Conservation (phyloP, 2,113 vertebrate genomes). For the Vicugna pacos region DNA sequence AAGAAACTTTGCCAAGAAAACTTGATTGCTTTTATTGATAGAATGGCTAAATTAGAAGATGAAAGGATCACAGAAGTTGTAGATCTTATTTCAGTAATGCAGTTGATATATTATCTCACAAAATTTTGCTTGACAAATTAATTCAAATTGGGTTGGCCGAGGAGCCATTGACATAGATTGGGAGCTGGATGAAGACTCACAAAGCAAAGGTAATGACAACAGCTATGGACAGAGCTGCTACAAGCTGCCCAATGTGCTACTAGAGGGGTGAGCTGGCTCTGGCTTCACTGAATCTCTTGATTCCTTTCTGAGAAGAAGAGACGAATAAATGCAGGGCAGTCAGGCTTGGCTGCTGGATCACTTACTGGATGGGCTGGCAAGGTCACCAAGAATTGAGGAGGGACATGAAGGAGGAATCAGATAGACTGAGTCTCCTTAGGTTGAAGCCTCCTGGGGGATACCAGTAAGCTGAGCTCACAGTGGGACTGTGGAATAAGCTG, state of each 20-base stretch:
- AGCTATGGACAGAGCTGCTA: neutral
- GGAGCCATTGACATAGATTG: slow-evolving; percentile 64
- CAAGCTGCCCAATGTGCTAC: neutral
- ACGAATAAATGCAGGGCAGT: neutral
- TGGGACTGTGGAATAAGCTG: neutral
- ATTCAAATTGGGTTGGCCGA: slow-evolving; percentile 78
- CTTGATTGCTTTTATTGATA: slow-evolving; percentile 83
- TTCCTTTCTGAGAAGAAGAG: slow-evolving; percentile 34
- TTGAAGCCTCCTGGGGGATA: neutral
- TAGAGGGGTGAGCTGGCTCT: neutral
- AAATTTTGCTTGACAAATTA: slow-evolving; percentile 83
- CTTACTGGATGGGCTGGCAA: neutral
- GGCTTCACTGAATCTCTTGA: neutral
- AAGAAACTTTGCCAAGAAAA: slow-evolving; percentile 79
- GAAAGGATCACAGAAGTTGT: slow-evolving; percentile 69
- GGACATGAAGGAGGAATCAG: neutral
- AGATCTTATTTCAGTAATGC: slow-evolving; percentile 79
- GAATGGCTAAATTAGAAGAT: slow-evolving; percentile 79
- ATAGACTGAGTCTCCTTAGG: neutral
- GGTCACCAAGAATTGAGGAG: neutral
- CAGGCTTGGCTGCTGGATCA: neutral
- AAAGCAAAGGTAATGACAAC: slow-evolving; percentile 62
- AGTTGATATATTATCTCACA: slow-evolving; percentile 78
- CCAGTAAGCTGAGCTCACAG: neutral
- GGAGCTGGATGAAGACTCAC: slow-evolving; percentile 58